Base-by-base conservation (phyloP, 2,797 vertebrate genomes). In the Myioborus melanocephalus region DNA sequence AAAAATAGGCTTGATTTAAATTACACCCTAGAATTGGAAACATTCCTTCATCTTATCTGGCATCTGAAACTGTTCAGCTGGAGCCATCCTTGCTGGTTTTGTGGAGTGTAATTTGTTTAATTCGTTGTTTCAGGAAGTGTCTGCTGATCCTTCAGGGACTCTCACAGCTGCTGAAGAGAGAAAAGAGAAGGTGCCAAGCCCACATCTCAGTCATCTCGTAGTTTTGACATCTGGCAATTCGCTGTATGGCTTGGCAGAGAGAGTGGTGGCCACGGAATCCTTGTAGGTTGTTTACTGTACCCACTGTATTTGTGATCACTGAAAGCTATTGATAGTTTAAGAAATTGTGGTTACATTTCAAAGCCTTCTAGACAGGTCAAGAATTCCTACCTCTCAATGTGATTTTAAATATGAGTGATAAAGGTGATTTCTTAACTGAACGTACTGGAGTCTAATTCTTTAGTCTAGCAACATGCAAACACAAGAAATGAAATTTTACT, bases 251-350 rank as follows among this genome's bases (percentile, higher is more conserved):
- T 98, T 99, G 83, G 98, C 99, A 16, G 99, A 99, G 96, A 98
- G 99, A 92, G 99, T 99, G 86, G 99, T 99, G 75, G 99, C 99
- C 91, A 99, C 99, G 0, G 99, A 99, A 97, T 99, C 99, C 77
- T 98, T 99, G 99, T 99, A 98, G 98, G 99, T 98, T 95, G 46
- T 86, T 94, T 93, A 63, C 32, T 55, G 60, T 89, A 75, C 30
- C 46, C 18, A 12, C 5, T 12, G 1, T 87, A 24, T 65, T 92
- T 86, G 46, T 69, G 47, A 56, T 65, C 49, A 37, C 41, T 90
- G 73, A 50, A 80, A 91, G 14, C 53, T 53, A 21, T 63, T 41
- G 50, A 35, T 77, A 46, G 15, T 75, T 82, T 78, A 82, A 78
- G 37, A 90, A 72, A 43, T 41, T 35, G 19, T 57, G 63, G 44